Evolutionary conservation across 2,797 vertebrate genomes (phyloP), one percentile per base, ranked within the genome.

Genomic region (Leptoclinus maculatus): DNA sequence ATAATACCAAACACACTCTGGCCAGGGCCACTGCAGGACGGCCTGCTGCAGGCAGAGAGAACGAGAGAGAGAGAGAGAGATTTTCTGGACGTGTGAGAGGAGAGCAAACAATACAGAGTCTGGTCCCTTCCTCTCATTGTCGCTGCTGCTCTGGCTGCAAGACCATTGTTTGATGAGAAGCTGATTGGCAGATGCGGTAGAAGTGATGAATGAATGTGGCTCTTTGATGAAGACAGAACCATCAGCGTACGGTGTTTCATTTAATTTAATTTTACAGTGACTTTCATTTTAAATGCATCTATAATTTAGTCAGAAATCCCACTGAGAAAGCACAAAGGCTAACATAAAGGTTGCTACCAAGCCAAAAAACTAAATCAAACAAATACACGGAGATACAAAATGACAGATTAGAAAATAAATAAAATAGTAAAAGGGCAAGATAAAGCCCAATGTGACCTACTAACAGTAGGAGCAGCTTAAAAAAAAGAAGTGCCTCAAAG

Each of bases 111-210:
- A 94, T 87, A 68, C 86, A 85, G 65, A 86, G 75, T 93, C 93
- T 92, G 91, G 91, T 87, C 90, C 79, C 91, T 92, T 94, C 93
- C 85, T 87, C 66, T 73, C 84, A 89, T 91, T 92, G 90, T 92
- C 64, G 66, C 72, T 45, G 76, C 41, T 17, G 71, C 79, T 90
- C 72, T 82, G 73, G 69, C 69, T 73, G 82, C 47, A 85, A 21
- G 80, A 74, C 59, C 76, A 81, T 91, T 92, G 88, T 91, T 76
- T 78, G 77, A 78, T 56, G 87, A 78, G 86, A 83, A 67, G 87
- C 77, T 85, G 87, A 87, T 76, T 79, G 87, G 60, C 82, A 72
- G 69, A 59, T 63, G 71, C 66, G 66, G 79, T 36, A 0, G 19
- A 66, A 65, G 71, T 16, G 63, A 72, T 63, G 79, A 70, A 78